phyloP scores from a whole-genome alignment of 2,113 vertebrate species.

The Aramus guarauna region DNA sequence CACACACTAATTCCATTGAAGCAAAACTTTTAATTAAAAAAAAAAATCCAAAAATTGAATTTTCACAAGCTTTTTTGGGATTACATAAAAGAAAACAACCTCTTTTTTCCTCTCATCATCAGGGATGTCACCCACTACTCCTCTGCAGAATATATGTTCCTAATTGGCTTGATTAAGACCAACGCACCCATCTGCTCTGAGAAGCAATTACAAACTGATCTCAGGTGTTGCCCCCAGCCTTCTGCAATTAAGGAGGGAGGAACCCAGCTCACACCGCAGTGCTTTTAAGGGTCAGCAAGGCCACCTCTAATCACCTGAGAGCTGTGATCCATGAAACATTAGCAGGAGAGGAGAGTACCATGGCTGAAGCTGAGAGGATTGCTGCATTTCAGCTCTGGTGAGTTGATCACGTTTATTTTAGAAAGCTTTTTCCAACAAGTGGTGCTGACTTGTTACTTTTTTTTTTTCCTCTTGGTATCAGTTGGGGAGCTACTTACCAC shows the following conservation, averaged over 20 bases:
- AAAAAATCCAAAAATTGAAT: neutral
- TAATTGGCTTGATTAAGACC: neutral
- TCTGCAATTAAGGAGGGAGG: neutral
- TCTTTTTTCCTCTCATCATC: neutral
- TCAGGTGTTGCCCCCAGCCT: neutral
- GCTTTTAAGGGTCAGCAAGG: neutral
- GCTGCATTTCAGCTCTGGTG: neutral
- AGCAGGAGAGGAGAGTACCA: rapidly evolving
- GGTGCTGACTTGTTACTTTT: rapidly evolving
- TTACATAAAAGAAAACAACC: neutral
- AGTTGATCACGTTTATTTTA: neutral
- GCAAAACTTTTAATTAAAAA: neutral
- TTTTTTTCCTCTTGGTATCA: neutral
- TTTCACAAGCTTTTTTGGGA: neutral
- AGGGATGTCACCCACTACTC: neutral
- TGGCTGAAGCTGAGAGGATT: neutral
- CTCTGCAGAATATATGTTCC: neutral
- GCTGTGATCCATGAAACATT: rapidly evolving
- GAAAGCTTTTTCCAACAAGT: neutral
- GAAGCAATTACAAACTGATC: neutral
- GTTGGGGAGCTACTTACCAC: rapidly evolving
- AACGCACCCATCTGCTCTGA: neutral
- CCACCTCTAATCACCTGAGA: rapidly evolving
- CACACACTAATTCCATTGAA: neutral
- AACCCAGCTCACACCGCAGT: neutral